A percentile compares a stretch with the other conserved stretches of the same genome.
Evolutionary conservation across 2,888 invertebrate species (phyloP).

Genomic region (Drosophila rellima): DNA sequence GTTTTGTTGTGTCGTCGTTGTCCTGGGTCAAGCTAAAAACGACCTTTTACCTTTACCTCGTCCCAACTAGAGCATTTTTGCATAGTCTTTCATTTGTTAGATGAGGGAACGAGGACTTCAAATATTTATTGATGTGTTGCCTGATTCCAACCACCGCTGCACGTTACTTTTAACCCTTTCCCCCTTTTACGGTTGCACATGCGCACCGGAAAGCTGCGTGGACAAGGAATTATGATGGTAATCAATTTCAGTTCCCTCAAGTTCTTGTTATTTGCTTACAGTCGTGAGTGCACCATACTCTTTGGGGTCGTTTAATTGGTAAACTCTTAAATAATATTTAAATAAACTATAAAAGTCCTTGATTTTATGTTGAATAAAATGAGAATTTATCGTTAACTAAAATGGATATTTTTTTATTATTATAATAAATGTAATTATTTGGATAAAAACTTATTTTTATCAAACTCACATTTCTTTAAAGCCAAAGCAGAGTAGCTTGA

Average conservation of each 20-base stretch:
- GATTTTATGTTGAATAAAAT: not conserved
- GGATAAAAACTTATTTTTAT: too few relatives aligned
- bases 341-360: not conserved
- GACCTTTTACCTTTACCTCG: conserved; percentile 1
- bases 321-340: not conserved
- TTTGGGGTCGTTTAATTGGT: not conserved
- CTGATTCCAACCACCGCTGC: conserved; percentile 2
- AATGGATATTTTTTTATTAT: not conserved
- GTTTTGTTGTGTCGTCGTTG: not conserved
- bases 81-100: conserved; percentile 13
- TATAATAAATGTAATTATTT: not conserved
- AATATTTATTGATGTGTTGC: conserved; percentile 57
- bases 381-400: too few relatives aligned
- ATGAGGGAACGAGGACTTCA: conserved; percentile 10
- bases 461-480: not conserved
- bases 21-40: not conserved
- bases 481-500: not conserved
- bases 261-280: conserved; percentile 14
- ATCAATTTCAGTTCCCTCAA: conserved; percentile 49
- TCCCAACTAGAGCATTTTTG: conserved; percentile 17
- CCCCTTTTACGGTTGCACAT: conserved; percentile 18
- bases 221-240: conserved; percentile 51
- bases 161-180: not conserved
- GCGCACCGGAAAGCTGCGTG: conserved; percentile 24
- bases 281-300: conserved; percentile 9